phyloP scores from a whole-genome alignment of 2,797 vertebrate genomes.

The Rhinichthys osculus region DNA sequence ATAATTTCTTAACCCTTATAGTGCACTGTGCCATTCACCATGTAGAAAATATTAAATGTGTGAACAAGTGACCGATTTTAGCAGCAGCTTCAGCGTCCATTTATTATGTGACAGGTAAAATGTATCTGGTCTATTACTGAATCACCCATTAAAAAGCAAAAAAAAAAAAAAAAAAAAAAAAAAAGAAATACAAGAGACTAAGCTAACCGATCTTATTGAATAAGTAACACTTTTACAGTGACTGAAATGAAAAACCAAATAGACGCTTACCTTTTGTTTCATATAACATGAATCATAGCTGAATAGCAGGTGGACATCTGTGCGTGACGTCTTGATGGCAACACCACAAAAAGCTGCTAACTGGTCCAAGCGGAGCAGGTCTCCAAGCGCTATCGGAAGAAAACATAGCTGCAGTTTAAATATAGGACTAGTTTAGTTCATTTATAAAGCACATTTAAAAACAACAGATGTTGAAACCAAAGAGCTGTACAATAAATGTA shows the following conservation, averaged over 20 bases:
- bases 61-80: too few relatives aligned
- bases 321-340: not conserved
- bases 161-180: not conserved
- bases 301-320: slow-evolving; percentile 3
- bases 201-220: not conserved
- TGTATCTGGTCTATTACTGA: too few relatives aligned
- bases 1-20: too few relatives aligned
- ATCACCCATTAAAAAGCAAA: too few relatives aligned
- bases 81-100: too few relatives aligned
- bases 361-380: not conserved
- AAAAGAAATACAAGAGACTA: not conserved
- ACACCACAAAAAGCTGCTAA: slow-evolving; percentile 25
- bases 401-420: not conserved
- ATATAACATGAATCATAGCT: slow-evolving; percentile 29
- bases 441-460: too few relatives aligned
- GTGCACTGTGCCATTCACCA: too few relatives aligned
- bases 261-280: not conserved
- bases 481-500: too few relatives aligned
- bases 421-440: too few relatives aligned
- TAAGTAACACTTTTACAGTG: rapidly evolving
- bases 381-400: not conserved
- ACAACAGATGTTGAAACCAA: too few relatives aligned
- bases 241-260: not conserved
- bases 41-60: too few relatives aligned
- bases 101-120: too few relatives aligned